These are phyloP conservation scores for Diplodus puntazzo DNA, from an alignment of 2,797 vertebrate genomes.

Conservation along the genomic window DNA sequence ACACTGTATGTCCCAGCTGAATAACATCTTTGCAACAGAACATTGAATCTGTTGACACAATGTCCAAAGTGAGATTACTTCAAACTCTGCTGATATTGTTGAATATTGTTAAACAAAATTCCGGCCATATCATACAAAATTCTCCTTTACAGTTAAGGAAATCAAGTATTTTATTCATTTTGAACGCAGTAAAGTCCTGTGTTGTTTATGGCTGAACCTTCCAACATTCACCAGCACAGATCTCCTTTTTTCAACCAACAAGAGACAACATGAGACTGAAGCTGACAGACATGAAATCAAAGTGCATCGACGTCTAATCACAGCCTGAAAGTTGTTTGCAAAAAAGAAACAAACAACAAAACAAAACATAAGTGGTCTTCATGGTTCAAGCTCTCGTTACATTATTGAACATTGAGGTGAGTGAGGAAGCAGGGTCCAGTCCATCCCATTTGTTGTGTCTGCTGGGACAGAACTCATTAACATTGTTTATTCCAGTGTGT, in stretches of 20 bases:
- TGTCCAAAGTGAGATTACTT: no score
- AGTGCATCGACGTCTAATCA: constrained; percentile 72
- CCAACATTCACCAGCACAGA: constrained; percentile 19
- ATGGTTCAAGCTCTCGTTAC: constrained; percentile 47
- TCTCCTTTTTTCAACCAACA: constrained; percentile 23
- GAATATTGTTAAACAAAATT: no score
- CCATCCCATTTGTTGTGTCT: neutral
- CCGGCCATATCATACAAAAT: no score
- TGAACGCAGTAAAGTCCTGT: neutral
- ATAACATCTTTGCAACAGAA: no score
- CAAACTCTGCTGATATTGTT: no score
- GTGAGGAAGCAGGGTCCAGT: constrained; percentile 18
- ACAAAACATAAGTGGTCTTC: constrained; percentile 47
- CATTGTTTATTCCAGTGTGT: constrained; percentile 64
- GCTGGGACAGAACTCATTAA: constrained; percentile 30
- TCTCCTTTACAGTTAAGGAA: neutral
- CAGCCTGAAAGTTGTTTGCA: constrained; percentile 36
- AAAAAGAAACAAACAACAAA: constrained; percentile 32
- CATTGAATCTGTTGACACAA: no score
- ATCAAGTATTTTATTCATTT: neutral
- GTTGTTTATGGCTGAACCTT: constrained; percentile 37
- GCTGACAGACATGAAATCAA: constrained; percentile 64
- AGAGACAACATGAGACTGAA: constrained; percentile 38
- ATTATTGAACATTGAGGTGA: constrained; percentile 36
- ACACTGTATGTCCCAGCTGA: no score